phyloP scores from a whole-genome alignment of 2,797 vertebrate species.

The Megalops cyprinoides region DNA sequence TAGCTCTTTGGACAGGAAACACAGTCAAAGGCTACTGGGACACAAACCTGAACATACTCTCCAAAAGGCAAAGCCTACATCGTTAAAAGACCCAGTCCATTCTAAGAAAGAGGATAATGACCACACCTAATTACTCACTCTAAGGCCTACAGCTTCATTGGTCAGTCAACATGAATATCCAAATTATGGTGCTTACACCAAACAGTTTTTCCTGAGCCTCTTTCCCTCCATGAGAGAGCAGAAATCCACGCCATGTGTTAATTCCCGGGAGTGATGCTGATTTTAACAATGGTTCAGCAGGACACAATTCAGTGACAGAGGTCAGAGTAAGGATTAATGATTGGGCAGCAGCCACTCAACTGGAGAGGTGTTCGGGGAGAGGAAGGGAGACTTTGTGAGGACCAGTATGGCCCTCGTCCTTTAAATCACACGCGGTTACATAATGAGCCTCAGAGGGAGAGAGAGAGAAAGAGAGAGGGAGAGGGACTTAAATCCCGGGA shows the following conservation, averaged over 20 bases:
- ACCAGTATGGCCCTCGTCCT: conserved; percentile 1
- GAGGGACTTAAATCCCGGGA: conserved; percentile 45
- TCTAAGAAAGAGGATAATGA: too few relatives aligned
- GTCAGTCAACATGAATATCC: too few relatives aligned
- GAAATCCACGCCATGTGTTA: background rate
- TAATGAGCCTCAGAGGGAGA: conserved; percentile 17
- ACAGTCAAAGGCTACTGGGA: too few relatives aligned
- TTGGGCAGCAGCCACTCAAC: background rate
- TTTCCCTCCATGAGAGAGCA: background rate
- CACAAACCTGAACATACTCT: too few relatives aligned
- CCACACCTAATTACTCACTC: too few relatives aligned
- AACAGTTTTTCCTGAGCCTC: too few relatives aligned
- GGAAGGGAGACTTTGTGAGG: too few relatives aligned
- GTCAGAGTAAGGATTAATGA: background rate
- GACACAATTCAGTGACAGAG: background rate
- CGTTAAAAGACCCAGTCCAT: too few relatives aligned
- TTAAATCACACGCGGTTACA: conserved; percentile 24
- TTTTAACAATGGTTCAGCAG: background rate
- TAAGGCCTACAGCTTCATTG: too few relatives aligned
- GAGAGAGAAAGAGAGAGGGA: conserved; percentile 32
- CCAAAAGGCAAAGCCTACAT: too few relatives aligned
- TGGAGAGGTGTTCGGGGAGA: background rate
- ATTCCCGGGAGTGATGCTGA: background rate
- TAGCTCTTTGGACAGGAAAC: background rate
- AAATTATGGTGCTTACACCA: too few relatives aligned